phyloP scores from a whole-genome alignment of 2,113 vertebrate genomes.

The Dipodomys merriami region DNA sequence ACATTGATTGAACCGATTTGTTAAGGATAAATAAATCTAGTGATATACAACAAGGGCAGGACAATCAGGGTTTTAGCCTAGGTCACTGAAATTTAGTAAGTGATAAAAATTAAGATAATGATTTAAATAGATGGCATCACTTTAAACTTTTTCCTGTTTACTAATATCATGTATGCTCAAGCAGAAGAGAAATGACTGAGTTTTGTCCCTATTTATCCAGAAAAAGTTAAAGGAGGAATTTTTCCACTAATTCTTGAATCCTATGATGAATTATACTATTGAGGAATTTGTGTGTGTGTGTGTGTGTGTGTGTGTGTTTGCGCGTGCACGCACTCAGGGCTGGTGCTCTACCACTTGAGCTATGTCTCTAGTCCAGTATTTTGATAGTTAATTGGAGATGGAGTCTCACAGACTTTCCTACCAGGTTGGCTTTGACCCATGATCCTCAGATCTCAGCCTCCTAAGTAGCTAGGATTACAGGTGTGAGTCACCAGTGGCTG shows the following conservation, averaged over 20 bases:
- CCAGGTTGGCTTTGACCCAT: too few species aligned
- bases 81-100: neutral
- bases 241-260: neutral
- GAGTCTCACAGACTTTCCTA: too few species aligned
- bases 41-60: neutral
- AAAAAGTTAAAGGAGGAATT: neutral
- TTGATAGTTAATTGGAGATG: too few species aligned
- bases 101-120: neutral
- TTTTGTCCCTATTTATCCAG: neutral
- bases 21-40: neutral
- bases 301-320: too few species aligned
- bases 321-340: too few species aligned
- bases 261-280: neutral
- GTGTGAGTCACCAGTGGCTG: too few species aligned
- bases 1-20: neutral
- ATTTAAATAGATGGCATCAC: neutral
- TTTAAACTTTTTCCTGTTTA: slow-evolving; percentile 11
- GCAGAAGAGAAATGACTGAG: neutral
- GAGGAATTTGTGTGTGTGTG: neutral
- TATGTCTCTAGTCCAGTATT: too few species aligned
- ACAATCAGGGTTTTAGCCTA: neutral
- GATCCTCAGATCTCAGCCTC: too few species aligned
- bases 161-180: neutral
- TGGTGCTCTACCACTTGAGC: too few species aligned
- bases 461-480: too few species aligned